Base-by-base conservation (phyloP, 2,888 invertebrate species). In the Drosophila borealis region DNA sequence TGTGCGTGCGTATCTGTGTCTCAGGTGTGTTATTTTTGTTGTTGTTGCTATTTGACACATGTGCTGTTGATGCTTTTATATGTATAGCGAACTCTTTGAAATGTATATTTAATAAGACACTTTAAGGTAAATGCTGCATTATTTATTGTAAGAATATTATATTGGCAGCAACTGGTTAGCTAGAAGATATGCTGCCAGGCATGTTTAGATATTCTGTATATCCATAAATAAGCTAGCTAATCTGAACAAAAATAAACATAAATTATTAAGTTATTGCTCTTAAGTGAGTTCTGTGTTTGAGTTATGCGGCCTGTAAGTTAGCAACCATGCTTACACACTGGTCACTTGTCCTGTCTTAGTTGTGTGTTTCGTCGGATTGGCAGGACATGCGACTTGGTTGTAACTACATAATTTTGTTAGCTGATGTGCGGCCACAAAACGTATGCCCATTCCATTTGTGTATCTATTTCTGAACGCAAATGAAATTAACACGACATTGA, bases 401-500 rank as follows among this genome's bases (percentile, higher is more conserved):
- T 45, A 46, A 70, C 49, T 59, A 54, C 45, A 57, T 63, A 60
- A 60, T 75, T 59, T 55, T 41, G 67, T 41, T 60, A 60, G 57
- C 69, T 29, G 29, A 36, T 48, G 66, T 25, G 29, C 13, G 37
- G 25, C 13, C 29, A 39, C 33, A 56, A 19, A 51, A 13, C 36
- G 11, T 39, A 62, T 48, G 67, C 68, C 60, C 71, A 66, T 78
- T 42, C 63, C 72, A 49, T 61, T 53, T 13, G 55, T 19, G 37
- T 37, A 61, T 76, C 84, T 83, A 80, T 82, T 86, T 82, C 71
- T 74, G 81, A 74, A 61, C 61, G 67, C 73, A 78, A 82, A 86
- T 86, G 70, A 83, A 86, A 82, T 82, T 86, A 83, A 86, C 81
- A 80, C 71, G 71, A 59, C 80, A 82, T 76, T 69, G 70, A 33